These are phyloP conservation scores for Coranthus polyacanthus DNA, from an alignment of 2,797 vertebrate genomes.

Conservation along the genomic window DNA sequence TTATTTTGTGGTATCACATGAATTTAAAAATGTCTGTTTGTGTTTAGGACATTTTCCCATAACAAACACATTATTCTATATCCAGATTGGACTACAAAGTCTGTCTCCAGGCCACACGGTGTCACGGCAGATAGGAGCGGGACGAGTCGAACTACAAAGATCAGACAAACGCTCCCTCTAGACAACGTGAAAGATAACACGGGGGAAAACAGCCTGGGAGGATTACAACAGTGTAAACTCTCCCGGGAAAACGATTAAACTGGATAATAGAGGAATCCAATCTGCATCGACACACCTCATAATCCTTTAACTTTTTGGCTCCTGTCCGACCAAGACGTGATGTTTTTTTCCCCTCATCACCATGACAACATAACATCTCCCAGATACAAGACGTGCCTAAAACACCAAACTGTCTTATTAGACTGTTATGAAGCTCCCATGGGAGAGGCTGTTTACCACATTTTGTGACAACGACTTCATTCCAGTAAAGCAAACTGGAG, in stretches of 20 bases:
- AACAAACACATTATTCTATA: constrained; percentile 18
- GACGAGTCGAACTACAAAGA: constrained; percentile 25
- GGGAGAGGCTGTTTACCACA: constrained; percentile 4
- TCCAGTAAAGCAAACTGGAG: too few species aligned
- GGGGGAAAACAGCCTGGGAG: constrained; percentile 24
- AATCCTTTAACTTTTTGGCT: constrained; percentile 57
- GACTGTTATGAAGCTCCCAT: constrained; percentile 21
- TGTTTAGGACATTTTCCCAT: constrained; percentile 16
- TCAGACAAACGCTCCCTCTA: constrained; percentile 40
- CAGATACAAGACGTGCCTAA: constrained; percentile 39
- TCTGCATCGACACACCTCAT: constrained; percentile 55
- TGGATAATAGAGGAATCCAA: constrained; percentile 58
- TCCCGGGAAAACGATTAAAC: constrained; percentile 44
- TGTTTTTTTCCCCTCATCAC: constrained; percentile 26
- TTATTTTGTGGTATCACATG: not conserved
- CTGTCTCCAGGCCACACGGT: constrained; percentile 43
- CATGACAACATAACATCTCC: constrained; percentile 43
- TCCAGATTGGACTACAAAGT: constrained; percentile 23
- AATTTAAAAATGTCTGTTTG: not conserved
- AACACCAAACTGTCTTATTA: constrained; percentile 17
- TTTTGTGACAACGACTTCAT: not conserved
- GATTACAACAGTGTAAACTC: constrained; percentile 45
- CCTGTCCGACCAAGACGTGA: constrained; percentile 9
- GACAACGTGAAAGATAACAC: constrained; percentile 32
- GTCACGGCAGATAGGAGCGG: constrained; percentile 23